A percentile compares a stretch with the other conserved stretches of the same genome.
These are phyloP conservation scores for Venustaconcha ellipsiformis DNA, from an alignment of 1,140 invertebrate species.

Conservation along the genomic window DNA sequence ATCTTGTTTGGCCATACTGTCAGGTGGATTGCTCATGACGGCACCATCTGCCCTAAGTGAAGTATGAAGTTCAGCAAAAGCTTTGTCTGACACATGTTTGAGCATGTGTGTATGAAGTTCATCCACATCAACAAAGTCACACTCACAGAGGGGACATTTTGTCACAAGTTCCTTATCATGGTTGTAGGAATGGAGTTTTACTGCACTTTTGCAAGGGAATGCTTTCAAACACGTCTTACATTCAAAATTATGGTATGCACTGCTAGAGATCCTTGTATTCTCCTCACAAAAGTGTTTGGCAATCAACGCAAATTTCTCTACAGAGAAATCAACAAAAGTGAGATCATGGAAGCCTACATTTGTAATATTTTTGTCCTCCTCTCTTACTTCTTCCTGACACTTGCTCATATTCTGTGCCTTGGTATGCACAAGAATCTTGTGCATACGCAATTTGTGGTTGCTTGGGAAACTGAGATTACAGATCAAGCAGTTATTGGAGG, in stretches of 20 bases:
- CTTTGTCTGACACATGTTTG: constrained; percentile 60
- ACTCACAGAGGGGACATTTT: constrained; percentile 62
- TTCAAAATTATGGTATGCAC: constrained; percentile 76
- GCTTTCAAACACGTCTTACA: constrained; percentile 80
- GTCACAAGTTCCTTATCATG: constrained; percentile 54
- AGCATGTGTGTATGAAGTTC: constrained; percentile 62
- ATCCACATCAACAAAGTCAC: constrained; percentile 57
- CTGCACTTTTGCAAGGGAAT: constrained; percentile 80
- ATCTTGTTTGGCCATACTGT: constrained; percentile 74
- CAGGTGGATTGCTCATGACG: constrained; percentile 26
- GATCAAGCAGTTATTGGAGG: constrained; percentile 75
- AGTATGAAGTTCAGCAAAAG: constrained; percentile 46
- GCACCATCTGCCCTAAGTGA: constrained; percentile 19
- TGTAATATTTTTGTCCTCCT: constrained; percentile 23
- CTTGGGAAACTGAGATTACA: constrained; percentile 81
- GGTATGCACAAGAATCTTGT: constrained; percentile 75
- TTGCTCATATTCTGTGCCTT: constrained; percentile 36
- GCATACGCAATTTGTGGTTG: constrained; percentile 77
- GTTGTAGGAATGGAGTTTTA: constrained; percentile 72
- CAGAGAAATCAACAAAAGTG: constrained; percentile 84
- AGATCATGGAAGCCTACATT: constrained; percentile 79
- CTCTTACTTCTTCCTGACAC: constrained; percentile 7
- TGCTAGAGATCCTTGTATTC: constrained; percentile 75
- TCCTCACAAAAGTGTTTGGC: constrained; percentile 80
- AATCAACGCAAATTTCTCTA: constrained; percentile 82